Evolutionary conservation across 2,797 vertebrate genomes (phyloP).

Genomic region (Momotus momota): DNA sequence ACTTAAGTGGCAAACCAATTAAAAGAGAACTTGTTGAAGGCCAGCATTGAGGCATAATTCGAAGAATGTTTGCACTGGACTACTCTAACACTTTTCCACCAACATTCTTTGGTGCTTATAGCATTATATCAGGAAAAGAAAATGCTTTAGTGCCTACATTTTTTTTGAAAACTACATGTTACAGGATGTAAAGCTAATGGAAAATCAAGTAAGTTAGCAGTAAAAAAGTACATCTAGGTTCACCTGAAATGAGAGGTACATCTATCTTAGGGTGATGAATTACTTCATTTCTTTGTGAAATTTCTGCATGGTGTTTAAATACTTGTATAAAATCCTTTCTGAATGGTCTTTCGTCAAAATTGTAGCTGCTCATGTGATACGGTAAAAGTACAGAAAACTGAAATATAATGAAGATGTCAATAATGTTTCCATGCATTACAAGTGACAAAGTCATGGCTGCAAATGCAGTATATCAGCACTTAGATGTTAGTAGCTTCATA

Average conservation of each 20-base stretch:
- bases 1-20: not conserved
- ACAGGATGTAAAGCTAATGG: not conserved
- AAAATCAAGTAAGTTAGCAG: not conserved
- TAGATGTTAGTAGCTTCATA: not conserved
- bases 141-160: not conserved
- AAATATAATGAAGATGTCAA: not conserved
- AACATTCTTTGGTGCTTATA: not conserved
- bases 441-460: not conserved
- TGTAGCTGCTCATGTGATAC: not conserved
- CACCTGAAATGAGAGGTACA: not conserved
- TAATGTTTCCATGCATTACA: not conserved
- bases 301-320: conserved; percentile 3
- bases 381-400: not conserved
- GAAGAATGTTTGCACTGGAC: not conserved
- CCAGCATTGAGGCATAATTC: not conserved
- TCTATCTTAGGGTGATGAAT: not conserved
- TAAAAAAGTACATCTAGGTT: not conserved
- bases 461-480: not conserved
- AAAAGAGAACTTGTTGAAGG: not conserved
- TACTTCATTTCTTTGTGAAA: not conserved
- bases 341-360: not conserved
- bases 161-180: not conserved
- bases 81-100: not conserved
- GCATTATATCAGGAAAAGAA: not conserved
- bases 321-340: not conserved